Conservation (phyloP, 2,888 invertebrate genomes). For the Cetonia aurata region DNA sequence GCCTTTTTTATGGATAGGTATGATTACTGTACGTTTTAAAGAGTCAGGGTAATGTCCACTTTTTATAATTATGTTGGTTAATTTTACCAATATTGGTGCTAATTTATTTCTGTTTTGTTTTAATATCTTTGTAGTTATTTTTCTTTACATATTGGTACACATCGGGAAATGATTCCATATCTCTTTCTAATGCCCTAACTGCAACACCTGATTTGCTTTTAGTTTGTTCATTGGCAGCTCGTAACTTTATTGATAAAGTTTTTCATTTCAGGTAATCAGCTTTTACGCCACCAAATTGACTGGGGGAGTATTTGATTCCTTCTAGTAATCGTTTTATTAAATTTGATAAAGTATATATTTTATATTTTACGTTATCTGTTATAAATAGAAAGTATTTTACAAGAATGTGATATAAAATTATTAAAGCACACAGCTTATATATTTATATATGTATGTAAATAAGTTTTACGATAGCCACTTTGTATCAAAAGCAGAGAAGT, state of each 20-base stretch:
- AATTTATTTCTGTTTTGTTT: no score
- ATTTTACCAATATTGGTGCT: no score
- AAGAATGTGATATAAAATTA: slow-evolving; percentile 37
- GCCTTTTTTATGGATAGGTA: no score
- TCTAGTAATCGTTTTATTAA: slow-evolving; percentile 58
- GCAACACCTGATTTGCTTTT: no score
- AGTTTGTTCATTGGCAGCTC: background rate
- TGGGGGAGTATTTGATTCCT: slow-evolving; percentile 76
- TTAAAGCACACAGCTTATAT: slow-evolving; percentile 26
- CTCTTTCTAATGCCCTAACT: no score
- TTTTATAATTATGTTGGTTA: no score
- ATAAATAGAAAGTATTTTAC: slow-evolving; percentile 36
- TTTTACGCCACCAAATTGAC: slow-evolving; percentile 88
- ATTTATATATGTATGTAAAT: slow-evolving; percentile 7
- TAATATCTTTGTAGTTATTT: no score
- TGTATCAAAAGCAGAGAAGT: slow-evolving; percentile 21
- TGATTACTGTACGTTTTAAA: no score
- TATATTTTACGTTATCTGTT: slow-evolving; percentile 16
- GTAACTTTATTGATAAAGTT: slow-evolving; percentile 31
- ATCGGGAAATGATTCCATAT: no score
- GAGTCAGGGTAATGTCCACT: no score
- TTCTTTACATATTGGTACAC: no score
- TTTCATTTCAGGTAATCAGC: slow-evolving; percentile 77
- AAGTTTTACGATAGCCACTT: slow-evolving; percentile 1
- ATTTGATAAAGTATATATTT: slow-evolving; percentile 14